Base-by-base conservation (phyloP, 2,113 vertebrate genomes). In the Tenebrosternarchus preto region DNA sequence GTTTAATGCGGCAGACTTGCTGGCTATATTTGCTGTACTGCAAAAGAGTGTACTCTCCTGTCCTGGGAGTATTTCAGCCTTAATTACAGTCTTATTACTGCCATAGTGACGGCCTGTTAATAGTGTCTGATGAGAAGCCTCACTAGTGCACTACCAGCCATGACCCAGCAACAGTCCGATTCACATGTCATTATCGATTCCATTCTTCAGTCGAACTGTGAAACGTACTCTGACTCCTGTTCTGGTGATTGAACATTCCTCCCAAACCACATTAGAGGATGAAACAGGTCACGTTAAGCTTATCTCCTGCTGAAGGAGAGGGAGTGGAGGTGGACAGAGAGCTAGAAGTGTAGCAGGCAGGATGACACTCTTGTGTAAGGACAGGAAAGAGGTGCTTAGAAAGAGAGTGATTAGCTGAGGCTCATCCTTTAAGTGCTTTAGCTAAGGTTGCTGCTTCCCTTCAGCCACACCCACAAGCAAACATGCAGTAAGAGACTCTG, bases 401-500 rank as follows among this genome's bases (percentile, higher is more conserved):
- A 46, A 88, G 82, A 84, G 78, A 82, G 82, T 68, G 36, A 88
- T 87, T 85, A 92, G 90, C 84, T 88, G 79, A 57, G 76, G 83
- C 72, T 91, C 92, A 92, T 85, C 88, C 87, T 86, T 83, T 94
- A 94, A 94, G 90, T 85, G 88, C 85, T 87, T 92, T 88, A 93
- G 86, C 84, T 91, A 87, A 92, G 92, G 90, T 91, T 90, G 82
- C 59, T 2, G 86, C 92, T 89, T 92, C 90, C 75, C 24, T 29
- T 36, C 33, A 39, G n/a, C 12, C 68, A 64, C 19, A 43, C 2
- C n/a, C 50, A 67, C 36, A 59, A 55, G 56, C 33, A 57, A 73
- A 64, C 27, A 67, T 74, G 81, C 67, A n/a, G 39, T 9, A 39
- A 17, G 9, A 70, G 53, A 43, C 0, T 4, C 11, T 19, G 25